These are phyloP conservation scores for Cercopithecus neglectus DNA, from an alignment of 2,797 vertebrate genomes.

Conservation along the genomic window DNA sequence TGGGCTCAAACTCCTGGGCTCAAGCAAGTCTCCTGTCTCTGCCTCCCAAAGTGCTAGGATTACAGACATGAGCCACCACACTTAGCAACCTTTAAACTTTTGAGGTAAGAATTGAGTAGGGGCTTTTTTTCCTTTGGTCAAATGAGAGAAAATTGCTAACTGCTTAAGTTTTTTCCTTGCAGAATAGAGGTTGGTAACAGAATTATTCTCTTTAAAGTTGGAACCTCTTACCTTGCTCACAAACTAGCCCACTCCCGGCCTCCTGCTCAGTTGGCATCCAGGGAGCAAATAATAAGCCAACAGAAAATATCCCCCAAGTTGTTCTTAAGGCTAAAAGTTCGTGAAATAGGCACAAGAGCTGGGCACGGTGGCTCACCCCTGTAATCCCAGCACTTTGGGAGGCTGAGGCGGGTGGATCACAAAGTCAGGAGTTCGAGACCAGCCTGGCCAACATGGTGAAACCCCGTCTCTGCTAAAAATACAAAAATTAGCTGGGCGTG, in stretches of 20 bases:
- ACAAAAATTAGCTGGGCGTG: no score
- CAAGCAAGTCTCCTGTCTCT: neutral
- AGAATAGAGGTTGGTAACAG: neutral
- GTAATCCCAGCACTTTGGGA: no score
- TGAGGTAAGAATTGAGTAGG: neutral
- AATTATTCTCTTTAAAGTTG: conserved; percentile 17
- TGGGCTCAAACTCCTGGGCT: neutral
- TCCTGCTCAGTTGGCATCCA: neutral
- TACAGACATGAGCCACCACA: neutral
- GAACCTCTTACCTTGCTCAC: neutral
- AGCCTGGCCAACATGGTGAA: no score
- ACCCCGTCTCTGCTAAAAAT: fast-evolving
- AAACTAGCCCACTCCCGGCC: neutral
- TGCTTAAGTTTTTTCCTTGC: neutral
- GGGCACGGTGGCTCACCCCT: no score
- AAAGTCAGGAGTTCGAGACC: no score
- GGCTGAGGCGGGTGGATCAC: no score
- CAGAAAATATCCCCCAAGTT: neutral
- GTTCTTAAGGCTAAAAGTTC: neutral
- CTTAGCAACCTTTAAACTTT: neutral
- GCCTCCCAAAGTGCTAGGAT: neutral
- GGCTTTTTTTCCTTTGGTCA: neutral
- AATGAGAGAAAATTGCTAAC: neutral
- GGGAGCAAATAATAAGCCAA: neutral
- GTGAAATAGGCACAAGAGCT: neutral